phyloP scores from a whole-genome alignment of 2,113 vertebrate species.

The Campylorhamphus procurvoides region DNA sequence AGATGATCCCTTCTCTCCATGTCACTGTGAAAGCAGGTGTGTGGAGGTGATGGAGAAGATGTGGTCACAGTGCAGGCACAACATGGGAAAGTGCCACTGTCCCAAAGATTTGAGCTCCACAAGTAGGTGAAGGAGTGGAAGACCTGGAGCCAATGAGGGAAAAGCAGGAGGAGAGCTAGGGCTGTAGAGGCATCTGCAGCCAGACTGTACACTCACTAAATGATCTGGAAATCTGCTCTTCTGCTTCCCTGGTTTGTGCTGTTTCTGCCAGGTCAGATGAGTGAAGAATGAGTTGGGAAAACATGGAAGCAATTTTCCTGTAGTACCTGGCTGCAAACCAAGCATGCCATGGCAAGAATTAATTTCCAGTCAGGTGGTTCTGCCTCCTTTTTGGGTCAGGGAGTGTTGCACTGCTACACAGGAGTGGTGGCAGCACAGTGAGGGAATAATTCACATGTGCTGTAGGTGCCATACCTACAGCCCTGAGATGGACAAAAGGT shows the following conservation, averaged over 20 bases:
- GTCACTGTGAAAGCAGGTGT: not conserved
- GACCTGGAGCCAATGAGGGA: not conserved
- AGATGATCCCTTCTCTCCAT: not conserved
- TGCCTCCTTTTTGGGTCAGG: not conserved
- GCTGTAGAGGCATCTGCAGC: not conserved
- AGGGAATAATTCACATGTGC: not conserved
- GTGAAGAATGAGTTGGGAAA: not conserved
- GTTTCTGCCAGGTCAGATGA: not conserved
- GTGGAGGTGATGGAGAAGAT: not conserved
- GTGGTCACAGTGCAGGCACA: not conserved
- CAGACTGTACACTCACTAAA: not conserved
- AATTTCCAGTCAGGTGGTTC: not conserved
- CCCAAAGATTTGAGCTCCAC: not conserved
- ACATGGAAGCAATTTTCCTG: not conserved
- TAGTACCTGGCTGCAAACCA: not conserved
- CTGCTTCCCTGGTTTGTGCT: not conserved
- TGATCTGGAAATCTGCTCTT: not conserved
- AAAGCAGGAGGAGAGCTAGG: not conserved
- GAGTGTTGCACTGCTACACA: not conserved
- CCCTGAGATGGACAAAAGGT: not conserved
- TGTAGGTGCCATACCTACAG: not conserved
- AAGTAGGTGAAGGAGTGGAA: not conserved
- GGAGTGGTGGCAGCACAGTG: rapidly evolving
- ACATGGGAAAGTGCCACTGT: rapidly evolving
- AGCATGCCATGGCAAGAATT: not conserved